Base-by-base conservation (phyloP, 2,888 invertebrate genomes). In the Drosophila sordidula region DNA sequence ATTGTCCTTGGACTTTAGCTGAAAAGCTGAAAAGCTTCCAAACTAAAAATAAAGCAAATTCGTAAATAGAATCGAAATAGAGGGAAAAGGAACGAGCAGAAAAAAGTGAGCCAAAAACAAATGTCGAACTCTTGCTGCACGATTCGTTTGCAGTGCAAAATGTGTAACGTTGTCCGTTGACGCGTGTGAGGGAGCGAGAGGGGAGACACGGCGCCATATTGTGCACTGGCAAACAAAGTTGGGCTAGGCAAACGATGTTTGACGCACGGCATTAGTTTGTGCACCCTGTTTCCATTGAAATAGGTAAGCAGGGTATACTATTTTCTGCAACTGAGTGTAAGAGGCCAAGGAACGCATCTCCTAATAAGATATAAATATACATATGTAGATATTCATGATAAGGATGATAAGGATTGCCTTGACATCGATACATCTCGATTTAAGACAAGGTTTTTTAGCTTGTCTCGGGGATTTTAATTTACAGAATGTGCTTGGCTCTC, bases 21-120 rank as follows among this genome's bases (percentile, higher is more conserved):
- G 84, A 80, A 87, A 80, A 88, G 12, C 32, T 32, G 12, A 32
- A 34, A 34, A 34, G 84, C 76, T 89, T 86, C 71, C 66, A 75
- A 25, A 88, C 85, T 88, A 89, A 82, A 86, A 89, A 86, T 86
- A 86, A 80, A 89, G 88, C 85, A 34, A 81, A 75, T 81, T 67
- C 61, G 52, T 63, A 75, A 81, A 74, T 71, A 70, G 62, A 83
- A 82, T 54, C 45, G 34, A 47, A 56, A 55, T 66, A 57, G 22
- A 42, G 50, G 41, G n/a, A 25, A 8, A 47, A 52, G 16, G 18
- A 18, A 6, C n/a, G 14, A 39, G 32, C 12, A 32, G 4, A 6
- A 46, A 75, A 32, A 32, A 32, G 11, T 11, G 32, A 32, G 34
- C 34, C 34, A 38, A 55, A 50, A 32, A 49, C 54, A 78, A 58